Conservation (phyloP, 2,113 vertebrate genomes). For the Burhinus oedicnemus region DNA sequence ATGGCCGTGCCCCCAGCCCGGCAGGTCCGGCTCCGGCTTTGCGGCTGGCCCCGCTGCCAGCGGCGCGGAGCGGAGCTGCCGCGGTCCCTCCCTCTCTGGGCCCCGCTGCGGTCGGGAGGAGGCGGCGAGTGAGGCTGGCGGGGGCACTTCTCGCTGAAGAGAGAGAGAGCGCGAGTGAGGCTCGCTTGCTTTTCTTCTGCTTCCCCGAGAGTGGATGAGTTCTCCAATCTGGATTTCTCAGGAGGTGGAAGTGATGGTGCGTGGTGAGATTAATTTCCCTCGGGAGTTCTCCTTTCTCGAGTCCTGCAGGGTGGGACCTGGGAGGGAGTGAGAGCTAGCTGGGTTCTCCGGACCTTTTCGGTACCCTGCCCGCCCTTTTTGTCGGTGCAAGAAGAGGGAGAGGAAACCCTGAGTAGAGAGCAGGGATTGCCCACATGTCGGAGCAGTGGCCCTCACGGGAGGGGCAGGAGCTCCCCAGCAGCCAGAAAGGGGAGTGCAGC, state of each 20-base stretch:
- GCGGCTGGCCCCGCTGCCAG: background rate
- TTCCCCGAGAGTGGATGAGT: rapidly evolving
- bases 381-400: background rate
- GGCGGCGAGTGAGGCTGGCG: too few species aligned
- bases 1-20: background rate
- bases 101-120: background rate
- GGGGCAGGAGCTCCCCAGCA: background rate
- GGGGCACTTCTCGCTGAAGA: rapidly evolving
- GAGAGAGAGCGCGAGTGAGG: background rate
- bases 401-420: background rate
- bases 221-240: background rate
- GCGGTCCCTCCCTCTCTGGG: background rate
- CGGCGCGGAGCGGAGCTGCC: background rate
- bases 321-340: too few species aligned
- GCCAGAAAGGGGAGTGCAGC: too few species aligned
- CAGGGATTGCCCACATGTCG: rapidly evolving
- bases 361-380: background rate
- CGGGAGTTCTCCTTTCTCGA: background rate
- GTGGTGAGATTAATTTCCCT: background rate
- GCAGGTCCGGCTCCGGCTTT: background rate
- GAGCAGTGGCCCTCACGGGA: background rate
- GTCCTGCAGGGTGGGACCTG: background rate
- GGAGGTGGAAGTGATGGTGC: background rate
- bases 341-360: background rate
- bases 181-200: background rate